Conservation (phyloP, 2,797 vertebrate species). For the Acanthornis magna region DNA sequence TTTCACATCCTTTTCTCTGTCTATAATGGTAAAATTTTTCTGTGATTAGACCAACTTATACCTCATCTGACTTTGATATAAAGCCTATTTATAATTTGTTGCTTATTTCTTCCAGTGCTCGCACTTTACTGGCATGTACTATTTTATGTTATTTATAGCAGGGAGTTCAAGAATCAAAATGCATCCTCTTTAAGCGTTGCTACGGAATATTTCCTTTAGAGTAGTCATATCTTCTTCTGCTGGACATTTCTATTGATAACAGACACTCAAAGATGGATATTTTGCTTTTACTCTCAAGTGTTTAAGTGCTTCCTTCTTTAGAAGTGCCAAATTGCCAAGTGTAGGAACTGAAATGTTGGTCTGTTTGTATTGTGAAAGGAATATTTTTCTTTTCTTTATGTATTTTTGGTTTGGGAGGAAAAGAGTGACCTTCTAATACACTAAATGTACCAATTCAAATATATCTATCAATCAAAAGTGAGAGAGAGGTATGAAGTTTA, state of each 20-base stretch:
- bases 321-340: background rate
- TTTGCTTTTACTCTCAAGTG: background rate
- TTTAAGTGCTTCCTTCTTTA: background rate
- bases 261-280: background rate
- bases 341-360: background rate
- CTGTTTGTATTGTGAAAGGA: background rate
- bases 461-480: background rate
- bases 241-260: background rate
- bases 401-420: background rate
- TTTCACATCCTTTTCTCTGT: background rate
- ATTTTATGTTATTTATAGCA: background rate
- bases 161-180: background rate
- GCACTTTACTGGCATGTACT: background rate
- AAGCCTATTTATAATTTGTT: background rate
- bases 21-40: background rate
- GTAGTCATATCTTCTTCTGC: background rate
- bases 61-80: background rate
- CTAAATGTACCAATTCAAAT: background rate
- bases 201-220: background rate
- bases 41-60: background rate
- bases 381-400: background rate
- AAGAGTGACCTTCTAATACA: background rate
- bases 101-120: background rate
- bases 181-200: background rate
- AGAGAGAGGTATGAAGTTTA: background rate